Evolutionary conservation across 2,888 invertebrate species (phyloP).

Genomic region (Temnothorax ravouxi): DNA sequence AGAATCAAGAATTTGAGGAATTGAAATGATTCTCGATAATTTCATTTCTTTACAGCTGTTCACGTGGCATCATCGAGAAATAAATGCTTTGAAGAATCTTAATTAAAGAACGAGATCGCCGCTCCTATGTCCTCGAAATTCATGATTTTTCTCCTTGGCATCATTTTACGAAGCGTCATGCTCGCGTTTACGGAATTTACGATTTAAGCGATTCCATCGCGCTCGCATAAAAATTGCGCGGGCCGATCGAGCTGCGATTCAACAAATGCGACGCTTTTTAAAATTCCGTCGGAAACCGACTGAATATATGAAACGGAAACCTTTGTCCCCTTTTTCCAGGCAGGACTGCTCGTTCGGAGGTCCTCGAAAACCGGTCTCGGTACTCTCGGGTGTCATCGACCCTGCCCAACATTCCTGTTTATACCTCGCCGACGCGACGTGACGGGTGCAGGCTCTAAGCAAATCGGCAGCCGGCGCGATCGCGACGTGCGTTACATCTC

Average conservation of each 20-base stretch:
- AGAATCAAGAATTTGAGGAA: not conserved
- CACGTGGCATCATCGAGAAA: conserved; percentile 18
- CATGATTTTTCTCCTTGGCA: conserved; percentile 40
- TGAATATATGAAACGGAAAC: conserved; percentile 50
- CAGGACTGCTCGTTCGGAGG: conserved; percentile 79
- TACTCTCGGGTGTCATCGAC: conserved; percentile 84
- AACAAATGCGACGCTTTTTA: not conserved
- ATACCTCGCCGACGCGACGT: conserved; percentile 69
- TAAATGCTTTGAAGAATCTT: conserved; percentile 13
- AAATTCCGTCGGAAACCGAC: conserved; percentile 20
- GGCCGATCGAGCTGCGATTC: not conserved
- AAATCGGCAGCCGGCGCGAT: conserved; percentile 48
- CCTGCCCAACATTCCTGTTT: conserved; percentile 84
- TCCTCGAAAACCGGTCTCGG: conserved; percentile 84
- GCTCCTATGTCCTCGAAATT: conserved; percentile 25
- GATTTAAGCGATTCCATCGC: not conserved
- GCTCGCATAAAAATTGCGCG: not conserved
- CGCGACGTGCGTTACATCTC: conserved; percentile 40
- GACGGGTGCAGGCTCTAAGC: conserved; percentile 51
- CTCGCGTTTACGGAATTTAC: conserved; percentile 2
- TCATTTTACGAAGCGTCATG: conserved; percentile 28
- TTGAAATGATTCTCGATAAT: not conserved
- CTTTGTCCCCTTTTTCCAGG: conserved; percentile 72
- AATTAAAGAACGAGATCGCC: not conserved
- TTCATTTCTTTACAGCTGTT: not conserved